Conservation (phyloP, 2,113 vertebrate species). For the Nesogale talazaci region DNA sequence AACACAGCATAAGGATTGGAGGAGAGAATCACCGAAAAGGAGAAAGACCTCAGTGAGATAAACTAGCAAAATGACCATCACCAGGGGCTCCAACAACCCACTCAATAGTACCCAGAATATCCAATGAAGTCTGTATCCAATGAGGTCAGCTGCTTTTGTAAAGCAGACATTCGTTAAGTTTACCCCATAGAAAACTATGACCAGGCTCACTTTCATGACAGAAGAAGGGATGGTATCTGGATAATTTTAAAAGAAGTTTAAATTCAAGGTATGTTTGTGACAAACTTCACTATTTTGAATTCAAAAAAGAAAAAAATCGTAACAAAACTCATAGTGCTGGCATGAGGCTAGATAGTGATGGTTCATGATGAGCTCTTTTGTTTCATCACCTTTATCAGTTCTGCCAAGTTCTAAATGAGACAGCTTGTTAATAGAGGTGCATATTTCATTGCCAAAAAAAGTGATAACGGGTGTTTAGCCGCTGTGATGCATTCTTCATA, state of each 20-base stretch:
- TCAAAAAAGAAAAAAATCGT: constrained; percentile 21
- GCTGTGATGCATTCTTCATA: not conserved
- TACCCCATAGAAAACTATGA: constrained; percentile 5
- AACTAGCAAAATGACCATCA: too few relatives aligned
- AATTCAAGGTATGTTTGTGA: constrained; percentile 43
- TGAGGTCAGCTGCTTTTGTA: constrained; percentile 12
- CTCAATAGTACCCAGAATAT: too few relatives aligned
- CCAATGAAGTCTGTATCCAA: not conserved
- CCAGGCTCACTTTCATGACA: constrained; percentile 56
- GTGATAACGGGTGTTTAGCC: not conserved
- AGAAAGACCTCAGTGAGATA: too few relatives aligned
- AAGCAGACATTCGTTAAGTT: not conserved
- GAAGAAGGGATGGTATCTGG: constrained; percentile 41
- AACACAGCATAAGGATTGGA: too few relatives aligned
- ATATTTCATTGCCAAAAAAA: not conserved
- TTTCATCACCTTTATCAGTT: constrained; percentile 8
- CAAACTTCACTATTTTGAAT: constrained; percentile 60
- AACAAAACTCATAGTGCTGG: not conserved
- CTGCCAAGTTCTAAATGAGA: not conserved
- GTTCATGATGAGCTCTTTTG: constrained; percentile 5
- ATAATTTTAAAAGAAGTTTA: constrained; percentile 59
- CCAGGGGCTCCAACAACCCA: too few relatives aligned
- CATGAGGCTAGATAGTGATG: not conserved
- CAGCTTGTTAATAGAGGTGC: not conserved
- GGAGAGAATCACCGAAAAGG: too few relatives aligned